Evolutionary conservation across 2,888 invertebrate genomes (phyloP), one percentile per base, ranked within the genome.

Genomic region (Mythimna ferrago): DNA sequence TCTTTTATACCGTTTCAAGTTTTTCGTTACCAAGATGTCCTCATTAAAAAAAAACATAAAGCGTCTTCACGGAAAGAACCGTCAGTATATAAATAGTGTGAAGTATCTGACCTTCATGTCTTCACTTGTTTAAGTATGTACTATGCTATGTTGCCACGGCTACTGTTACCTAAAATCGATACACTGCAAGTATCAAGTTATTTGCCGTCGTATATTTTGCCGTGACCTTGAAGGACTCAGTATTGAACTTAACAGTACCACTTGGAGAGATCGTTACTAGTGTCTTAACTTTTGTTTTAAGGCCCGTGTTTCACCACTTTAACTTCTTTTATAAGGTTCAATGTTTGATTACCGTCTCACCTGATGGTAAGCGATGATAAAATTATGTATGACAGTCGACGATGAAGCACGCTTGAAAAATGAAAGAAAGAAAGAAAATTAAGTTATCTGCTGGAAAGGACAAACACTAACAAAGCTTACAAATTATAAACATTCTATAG

Each of bases 151-250:
- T 74, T 80, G 38, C 65, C 35, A 53, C 53, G 81, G 32, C 19
- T 48, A 66, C 58, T 41, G 57, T 54, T 32, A n/a, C 62, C 26
- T 62, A n/a, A 44, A 74, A 81, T 78, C 68, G 76, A 78, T 75
- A 68, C 44, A 44, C 32, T 76, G 61, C 61, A 68, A 26, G 44
- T 74, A 65, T 61, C 44, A 57, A 48, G 57, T 62, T 38, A 81
- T 38, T 67, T 62, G 57, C 38, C 16, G 26, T 62, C 21, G 53
- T 66, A 6, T 54, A 61, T 56, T 71, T 62, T 11, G n/a, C 48
- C 7, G 6, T 57, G 65, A 58, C 77, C 81, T 78, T 78, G 68
- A 38, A 38, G 21, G 10, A 58, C 19, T 61, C 21, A 62, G 57
- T 32, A 62, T 44, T 26, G 26, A 66, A 62, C 19, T 32, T 26